Base-by-base conservation (phyloP, 2,888 invertebrate genomes). In the Julus scanicus region DNA sequence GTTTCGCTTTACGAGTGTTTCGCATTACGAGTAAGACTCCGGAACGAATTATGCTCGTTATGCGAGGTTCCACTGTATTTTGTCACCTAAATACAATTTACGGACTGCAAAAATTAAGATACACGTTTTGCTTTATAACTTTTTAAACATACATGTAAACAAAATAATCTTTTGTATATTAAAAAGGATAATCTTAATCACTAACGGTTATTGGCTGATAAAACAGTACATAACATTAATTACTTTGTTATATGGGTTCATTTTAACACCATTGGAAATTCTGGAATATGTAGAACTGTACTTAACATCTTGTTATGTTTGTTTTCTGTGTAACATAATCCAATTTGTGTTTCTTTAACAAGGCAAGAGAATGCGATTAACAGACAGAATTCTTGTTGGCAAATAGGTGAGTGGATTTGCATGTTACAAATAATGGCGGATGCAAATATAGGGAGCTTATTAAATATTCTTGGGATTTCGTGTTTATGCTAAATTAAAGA, bases 331-430 rank as follows among this genome's bases (percentile, higher is more conserved):
- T 63, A 39, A 63, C 29, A 37, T 87, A 48, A 48, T 53, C 37
- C 17, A 63, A 87, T 57, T 63, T 39, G 6, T 57, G 15, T 88
- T 84, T 40, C 53, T 57, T 86, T 89, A 63, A 88, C 40, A 85
- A 88, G 89, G 88, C 71, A 88, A 86, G 57, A 63, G 57, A 88
- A 88, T 57, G 87, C 88, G 29, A 84, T 88, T 48, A 39, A 44
- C 29, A 40, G 49, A n/a, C 71, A 53, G 44, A 63, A 44, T 57
- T 48, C 86, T 48, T 86, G 57, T 15, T 88, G 85, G 85, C 53
- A 88, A 86, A 63, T 88, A 40, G 85, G 86, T 88, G 44, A 88
- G 40, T 49, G 40, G 29, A 80, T 80, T 37, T 29, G 37, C 37
- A 80, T 15, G 17, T 63, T 17, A 20, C 71, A 71, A 9, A 29